Base-by-base conservation (phyloP, 2,888 invertebrate genomes). In the Drosophila rubida region DNA sequence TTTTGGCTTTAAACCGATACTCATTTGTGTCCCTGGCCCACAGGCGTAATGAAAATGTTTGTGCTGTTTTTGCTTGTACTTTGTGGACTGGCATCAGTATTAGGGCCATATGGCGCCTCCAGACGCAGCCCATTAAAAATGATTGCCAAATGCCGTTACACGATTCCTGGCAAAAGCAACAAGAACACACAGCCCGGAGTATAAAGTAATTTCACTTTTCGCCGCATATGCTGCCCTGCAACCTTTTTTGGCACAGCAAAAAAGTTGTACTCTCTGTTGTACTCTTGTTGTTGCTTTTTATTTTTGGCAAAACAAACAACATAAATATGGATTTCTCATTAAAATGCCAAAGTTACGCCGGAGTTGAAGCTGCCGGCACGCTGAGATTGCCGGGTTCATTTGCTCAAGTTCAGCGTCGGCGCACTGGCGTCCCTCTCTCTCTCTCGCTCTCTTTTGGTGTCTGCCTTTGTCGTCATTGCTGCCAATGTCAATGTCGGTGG, bases 291-390 rank as follows among this genome's bases (percentile, higher is more conserved):
- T 66, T 50, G 35, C 53, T 66, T 54, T 46, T 50, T 63, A 41
- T 59, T 79, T 84, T 82, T 69, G 59, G 71, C 81, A 81, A 87
- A 84, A 84, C 87, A 84, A 84, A 87, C 82, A 84, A 81, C 82
- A 77, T 82, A 80, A 88, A 85, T 87, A 88, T 88, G 85, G 88
- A 88, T 88, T 88, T 88, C 78, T 85, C 89, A 88, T 88, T 85
- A 89, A 85, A 85, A 75, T 86, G 68, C 75, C 71, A 78, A 84
- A 84, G 78, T 78, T 87, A 72, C 73, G 77, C 86, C 23, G 27
- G 44, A 42, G 58, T 37, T 69, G 50, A 55, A 22, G 53, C 48
- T 71, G 69, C 73, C 63, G 74, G 80, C 85, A 79, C 63, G 51
- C 69, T 19, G 61, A 75, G 73, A 64, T 59, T 67, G 60, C 59